Percentiles rank a stretch among this genome's conserved stretches.
Evolutionary conservation across 2,888 invertebrate genomes (phyloP).

Genomic region (Acrobasis suavella): DNA sequence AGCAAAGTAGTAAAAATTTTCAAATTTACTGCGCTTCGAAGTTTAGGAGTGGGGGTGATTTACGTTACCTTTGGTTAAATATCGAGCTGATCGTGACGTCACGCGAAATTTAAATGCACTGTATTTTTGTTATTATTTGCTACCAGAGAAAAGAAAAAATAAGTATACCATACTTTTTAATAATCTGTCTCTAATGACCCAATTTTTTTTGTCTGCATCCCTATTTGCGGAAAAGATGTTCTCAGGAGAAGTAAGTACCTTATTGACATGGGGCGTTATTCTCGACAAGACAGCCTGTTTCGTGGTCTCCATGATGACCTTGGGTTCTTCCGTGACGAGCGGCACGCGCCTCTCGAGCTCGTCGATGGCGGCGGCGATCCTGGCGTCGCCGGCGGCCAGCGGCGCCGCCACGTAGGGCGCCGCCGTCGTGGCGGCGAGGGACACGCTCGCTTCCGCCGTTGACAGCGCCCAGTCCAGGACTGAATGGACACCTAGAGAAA

Average conservation of each 20-base stretch:
- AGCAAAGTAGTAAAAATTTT: no score
- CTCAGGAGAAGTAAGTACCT: constrained; percentile 53
- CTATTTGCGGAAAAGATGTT: no score
- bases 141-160: no score
- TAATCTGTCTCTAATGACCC: no score
- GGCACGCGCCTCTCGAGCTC: constrained; percentile 85
- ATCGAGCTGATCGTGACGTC: no score
- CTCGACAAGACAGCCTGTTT: constrained; percentile 82
- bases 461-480: constrained; percentile 86
- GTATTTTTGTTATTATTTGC: no score
- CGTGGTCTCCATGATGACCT: constrained; percentile 81
- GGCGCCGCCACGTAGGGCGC: constrained; percentile 82
- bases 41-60: no score
- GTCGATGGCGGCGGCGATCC: constrained; percentile 85
- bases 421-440: constrained; percentile 84
- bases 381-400: constrained; percentile 83
- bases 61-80: no score
- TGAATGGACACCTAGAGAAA: constrained; percentile 80
- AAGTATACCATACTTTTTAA: no score
- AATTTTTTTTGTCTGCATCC: no score
- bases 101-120: no score
- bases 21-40: no score
- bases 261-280: constrained; percentile 79
- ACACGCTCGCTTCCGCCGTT: constrained; percentile 85
- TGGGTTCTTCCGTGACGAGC: constrained; percentile 85